Evolutionary conservation across 2,113 vertebrate species (phyloP).

Genomic region (Cochlearius cochlearius): DNA sequence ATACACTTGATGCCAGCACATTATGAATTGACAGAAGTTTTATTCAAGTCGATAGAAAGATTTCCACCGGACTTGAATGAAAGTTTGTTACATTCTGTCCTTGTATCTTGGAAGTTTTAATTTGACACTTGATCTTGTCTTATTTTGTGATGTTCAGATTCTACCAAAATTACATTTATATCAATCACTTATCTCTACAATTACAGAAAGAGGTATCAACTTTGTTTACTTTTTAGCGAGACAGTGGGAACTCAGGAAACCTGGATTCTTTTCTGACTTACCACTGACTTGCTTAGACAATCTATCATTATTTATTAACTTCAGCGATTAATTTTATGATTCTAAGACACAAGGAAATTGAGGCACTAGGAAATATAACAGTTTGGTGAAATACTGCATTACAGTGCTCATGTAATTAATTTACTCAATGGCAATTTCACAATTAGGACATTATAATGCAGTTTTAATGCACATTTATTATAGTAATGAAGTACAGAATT

Average conservation of each 20-base stretch:
- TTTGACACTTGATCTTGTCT: neutral
- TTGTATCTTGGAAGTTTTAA: neutral
- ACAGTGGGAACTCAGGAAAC: neutral
- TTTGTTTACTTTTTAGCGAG: neutral
- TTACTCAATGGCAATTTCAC: slow-evolving; percentile 28
- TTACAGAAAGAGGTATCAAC: neutral
- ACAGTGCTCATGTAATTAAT: slow-evolving; percentile 4
- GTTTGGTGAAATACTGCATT: neutral
- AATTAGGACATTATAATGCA: slow-evolving; percentile 16
- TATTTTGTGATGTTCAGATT: neutral
- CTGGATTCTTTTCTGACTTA: neutral
- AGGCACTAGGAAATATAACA: neutral
- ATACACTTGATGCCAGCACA: neutral
- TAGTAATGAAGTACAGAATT: slow-evolving; percentile 18
- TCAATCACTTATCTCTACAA: neutral
- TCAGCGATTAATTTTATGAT: neutral
- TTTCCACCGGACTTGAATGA: neutral
- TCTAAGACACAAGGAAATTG: neutral
- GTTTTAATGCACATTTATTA: slow-evolving; percentile 32
- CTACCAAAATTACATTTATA: neutral
- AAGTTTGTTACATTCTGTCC: neutral
- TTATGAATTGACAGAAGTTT: neutral
- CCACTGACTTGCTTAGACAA: neutral
- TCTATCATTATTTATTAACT: slow-evolving; percentile 13
- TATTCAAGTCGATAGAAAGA: neutral